Percentiles rank a stretch among this genome's conserved stretches.
Evolutionary conservation across 1,140 invertebrate genomes (phyloP).

Genomic region (Leptinotarsa undecemlineata): DNA sequence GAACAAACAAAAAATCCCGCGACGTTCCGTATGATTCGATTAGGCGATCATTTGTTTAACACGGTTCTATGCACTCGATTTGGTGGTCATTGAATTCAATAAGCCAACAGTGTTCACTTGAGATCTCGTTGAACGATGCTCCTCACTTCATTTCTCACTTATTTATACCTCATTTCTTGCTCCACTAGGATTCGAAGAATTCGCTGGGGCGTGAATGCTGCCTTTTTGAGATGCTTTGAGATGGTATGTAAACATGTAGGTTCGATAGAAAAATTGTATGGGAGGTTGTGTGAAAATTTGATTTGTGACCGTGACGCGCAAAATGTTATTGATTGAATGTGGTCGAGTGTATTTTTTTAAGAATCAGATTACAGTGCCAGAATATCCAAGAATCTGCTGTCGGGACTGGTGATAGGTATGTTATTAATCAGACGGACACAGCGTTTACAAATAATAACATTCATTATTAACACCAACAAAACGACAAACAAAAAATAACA

Average conservation of each 20-base stretch:
- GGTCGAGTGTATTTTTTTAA: too few relatives aligned
- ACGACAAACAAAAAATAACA: too few relatives aligned
- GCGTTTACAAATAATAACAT: too few relatives aligned
- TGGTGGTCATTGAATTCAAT: slow-evolving; percentile 32
- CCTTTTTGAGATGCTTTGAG: not conserved
- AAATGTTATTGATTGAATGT: too few relatives aligned
- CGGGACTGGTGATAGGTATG: too few relatives aligned
- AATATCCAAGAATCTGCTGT: too few relatives aligned
- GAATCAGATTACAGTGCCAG: too few relatives aligned
- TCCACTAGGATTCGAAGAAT: slow-evolving; percentile 10
- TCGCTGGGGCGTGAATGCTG: not conserved
- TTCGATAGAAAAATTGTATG: not conserved
- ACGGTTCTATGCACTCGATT: slow-evolving; percentile 29
- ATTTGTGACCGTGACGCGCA: too few relatives aligned
- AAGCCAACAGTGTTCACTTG: slow-evolving; percentile 25
- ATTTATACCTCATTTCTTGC: slow-evolving; percentile 21
- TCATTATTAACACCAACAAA: too few relatives aligned
- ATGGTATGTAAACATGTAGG: too few relatives aligned
- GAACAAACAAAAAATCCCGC: slow-evolving; percentile 17
- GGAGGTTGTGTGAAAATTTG: not conserved
- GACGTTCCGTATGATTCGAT: slow-evolving; percentile 23
- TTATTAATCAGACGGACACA: too few relatives aligned
- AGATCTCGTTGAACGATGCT: slow-evolving; percentile 24
- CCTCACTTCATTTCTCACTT: slow-evolving; percentile 23
- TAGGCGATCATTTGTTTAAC: slow-evolving; percentile 30